Evolutionary conservation across 2,113 vertebrate genomes (phyloP).

Genomic region (Toxotes chatareus): DNA sequence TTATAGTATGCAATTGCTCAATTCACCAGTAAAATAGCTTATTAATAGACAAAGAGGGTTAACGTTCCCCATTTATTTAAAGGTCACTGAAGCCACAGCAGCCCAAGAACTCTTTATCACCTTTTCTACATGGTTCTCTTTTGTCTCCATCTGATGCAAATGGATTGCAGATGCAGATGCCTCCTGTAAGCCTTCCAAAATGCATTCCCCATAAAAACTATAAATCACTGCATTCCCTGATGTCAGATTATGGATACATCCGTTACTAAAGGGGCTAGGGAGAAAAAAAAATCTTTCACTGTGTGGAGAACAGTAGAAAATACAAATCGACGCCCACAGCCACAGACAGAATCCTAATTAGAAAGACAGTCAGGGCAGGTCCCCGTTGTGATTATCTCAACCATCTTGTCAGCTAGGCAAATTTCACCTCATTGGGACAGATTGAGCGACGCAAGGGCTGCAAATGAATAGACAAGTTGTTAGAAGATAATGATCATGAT

Average conservation of each 20-base stretch:
- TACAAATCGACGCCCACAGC: conserved; percentile 57
- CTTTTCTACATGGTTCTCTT: conserved; percentile 49
- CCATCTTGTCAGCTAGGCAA: conserved; percentile 75
- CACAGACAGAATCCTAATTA: conserved; percentile 73
- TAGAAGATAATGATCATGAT: conserved; percentile 72
- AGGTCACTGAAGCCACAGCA: conserved; percentile 29
- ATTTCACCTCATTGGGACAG: conserved; percentile 68
- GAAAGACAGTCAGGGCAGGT: conserved; percentile 62
- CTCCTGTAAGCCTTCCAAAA: conserved; percentile 73
- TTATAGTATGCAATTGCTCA: background rate
- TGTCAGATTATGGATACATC: conserved; percentile 76
- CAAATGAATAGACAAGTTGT: conserved; percentile 67
- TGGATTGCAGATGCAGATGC: conserved; percentile 75
- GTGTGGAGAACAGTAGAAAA: conserved; percentile 57
- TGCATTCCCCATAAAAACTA: conserved; percentile 66
- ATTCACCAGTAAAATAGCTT: conserved; percentile 4
- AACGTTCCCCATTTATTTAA: conserved; percentile 43
- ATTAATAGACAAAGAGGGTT: background rate
- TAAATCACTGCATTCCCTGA: conserved; percentile 80
- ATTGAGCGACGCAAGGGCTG: conserved; percentile 51
- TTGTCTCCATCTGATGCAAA: conserved; percentile 66
- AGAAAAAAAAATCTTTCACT: conserved; percentile 4
- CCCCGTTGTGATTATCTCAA: conserved; percentile 72
- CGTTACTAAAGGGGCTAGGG: conserved; percentile 60
- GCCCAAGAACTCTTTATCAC: conserved; percentile 41